These are phyloP conservation scores for Gryllus longicercus DNA, from an alignment of 2,888 invertebrate species.

Conservation along the genomic window DNA sequence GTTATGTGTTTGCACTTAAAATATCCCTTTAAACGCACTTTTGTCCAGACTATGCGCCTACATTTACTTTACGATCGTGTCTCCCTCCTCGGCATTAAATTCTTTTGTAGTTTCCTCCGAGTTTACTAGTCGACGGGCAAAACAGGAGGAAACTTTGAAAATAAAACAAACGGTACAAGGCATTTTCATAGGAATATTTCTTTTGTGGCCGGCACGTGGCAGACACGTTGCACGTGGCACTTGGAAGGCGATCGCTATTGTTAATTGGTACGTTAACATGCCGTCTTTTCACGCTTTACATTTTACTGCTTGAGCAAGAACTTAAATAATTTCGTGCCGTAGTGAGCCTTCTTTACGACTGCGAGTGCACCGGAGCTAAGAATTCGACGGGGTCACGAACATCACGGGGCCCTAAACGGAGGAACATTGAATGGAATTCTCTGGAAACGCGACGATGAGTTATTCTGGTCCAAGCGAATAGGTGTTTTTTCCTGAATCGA, in stretches of 20 bases:
- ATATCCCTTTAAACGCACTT: no score
- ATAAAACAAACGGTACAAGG: no score
- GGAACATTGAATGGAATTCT: not conserved
- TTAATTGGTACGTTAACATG: not conserved
- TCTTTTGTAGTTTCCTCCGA: no score
- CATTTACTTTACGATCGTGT: no score
- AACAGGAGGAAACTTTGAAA: no score
- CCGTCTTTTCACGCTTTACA: not conserved
- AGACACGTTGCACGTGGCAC: no score
- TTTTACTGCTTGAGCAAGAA: not conserved
- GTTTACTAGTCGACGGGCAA: no score
- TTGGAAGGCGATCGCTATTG: not conserved
- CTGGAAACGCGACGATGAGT: not conserved
- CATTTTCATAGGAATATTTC: no score
- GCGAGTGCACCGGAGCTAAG: not conserved
- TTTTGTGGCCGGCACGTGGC: no score
- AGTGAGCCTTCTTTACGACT: not conserved
- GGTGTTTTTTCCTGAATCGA: not conserved
- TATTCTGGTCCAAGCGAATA: not conserved
- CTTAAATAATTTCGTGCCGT: not conserved
- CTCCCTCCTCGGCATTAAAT: no score
- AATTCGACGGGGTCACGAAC: not conserved
- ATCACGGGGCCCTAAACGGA: not conserved
- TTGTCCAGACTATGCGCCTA: no score
- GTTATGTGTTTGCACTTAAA: no score